phyloP scores from a whole-genome alignment of 2,888 invertebrate genomes.

The Eilema sororculum region DNA sequence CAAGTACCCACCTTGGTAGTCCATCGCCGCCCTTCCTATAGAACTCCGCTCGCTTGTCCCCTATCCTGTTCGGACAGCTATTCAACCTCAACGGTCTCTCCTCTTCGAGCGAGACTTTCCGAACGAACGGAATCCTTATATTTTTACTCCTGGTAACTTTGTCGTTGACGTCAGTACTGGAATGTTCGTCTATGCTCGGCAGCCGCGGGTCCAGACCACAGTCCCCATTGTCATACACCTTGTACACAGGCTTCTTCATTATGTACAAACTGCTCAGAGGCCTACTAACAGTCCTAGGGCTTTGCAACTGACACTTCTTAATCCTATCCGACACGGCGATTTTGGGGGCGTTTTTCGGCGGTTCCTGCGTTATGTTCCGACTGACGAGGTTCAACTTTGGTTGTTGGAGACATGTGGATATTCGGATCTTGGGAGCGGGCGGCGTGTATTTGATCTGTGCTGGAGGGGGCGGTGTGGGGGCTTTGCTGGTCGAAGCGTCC shows the following conservation, averaged over 20 bases:
- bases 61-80: conserved; percentile 63
- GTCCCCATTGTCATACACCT: conserved; percentile 72
- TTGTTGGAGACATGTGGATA: conserved; percentile 21
- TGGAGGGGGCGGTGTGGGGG: neutral
- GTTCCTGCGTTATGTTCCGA: conserved; percentile 12
- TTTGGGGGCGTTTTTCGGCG: conserved; percentile 23
- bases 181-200: conserved; percentile 80
- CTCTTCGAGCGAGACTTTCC: conserved; percentile 59
- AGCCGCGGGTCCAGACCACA: conserved; percentile 68
- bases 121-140: conserved; percentile 52
- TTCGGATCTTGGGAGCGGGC: conserved; percentile 25
- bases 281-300: conserved; percentile 45
- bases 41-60: conserved; percentile 68
- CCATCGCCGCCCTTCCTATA: conserved; percentile 75
- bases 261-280: conserved; percentile 37
- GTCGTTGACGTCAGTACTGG: conserved; percentile 62
- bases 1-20: conserved; percentile 65
- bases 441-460: conserved; percentile 14
- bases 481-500: conserved; percentile 20
- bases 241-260: conserved; percentile 45
- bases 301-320: conserved; percentile 49
- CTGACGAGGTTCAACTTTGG: conserved; percentile 15
- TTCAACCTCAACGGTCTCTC: conserved; percentile 55
- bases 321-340: conserved; percentile 24
- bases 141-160: conserved; percentile 41